Evolutionary conservation across 2,797 vertebrate genomes (phyloP).

Genomic region (Lycodopsis pacificus): DNA sequence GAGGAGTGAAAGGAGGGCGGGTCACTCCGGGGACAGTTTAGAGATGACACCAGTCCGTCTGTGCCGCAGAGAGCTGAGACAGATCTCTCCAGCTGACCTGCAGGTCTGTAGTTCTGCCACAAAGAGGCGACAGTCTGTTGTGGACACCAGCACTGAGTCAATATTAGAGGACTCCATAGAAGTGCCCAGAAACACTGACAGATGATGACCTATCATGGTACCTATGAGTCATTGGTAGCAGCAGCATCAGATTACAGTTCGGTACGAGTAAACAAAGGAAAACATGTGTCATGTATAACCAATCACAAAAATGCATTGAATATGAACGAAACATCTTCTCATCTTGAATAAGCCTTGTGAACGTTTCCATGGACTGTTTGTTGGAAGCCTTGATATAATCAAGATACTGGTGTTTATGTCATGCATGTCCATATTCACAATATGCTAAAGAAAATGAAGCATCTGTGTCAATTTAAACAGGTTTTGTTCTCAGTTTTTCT

Average conservation of each 20-base stretch:
- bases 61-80: conserved; percentile 84
- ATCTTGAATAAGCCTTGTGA: conserved; percentile 2
- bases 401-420: not conserved
- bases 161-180: conserved; percentile 86
- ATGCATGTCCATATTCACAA: conserved; percentile 1
- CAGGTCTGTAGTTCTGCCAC: conserved; percentile 57
- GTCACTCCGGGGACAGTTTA: conserved; percentile 27
- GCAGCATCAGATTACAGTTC: not conserved
- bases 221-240: not conserved
- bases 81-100: conserved; percentile 81
- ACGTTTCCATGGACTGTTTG: not conserved
- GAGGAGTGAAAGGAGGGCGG: conserved; percentile 10
- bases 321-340: not conserved
- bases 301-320: not conserved
- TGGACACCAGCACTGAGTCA: conserved; percentile 73
- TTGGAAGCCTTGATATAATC: not conserved
- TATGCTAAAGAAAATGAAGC: not conserved
- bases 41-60: conserved; percentile 83
- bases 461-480: not conserved
- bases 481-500: not conserved
- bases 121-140: conserved; percentile 67
- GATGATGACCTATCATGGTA: conserved; percentile 34
- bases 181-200: conserved; percentile 71
- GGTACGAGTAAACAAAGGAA: not conserved
- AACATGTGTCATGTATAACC: not conserved